Evolutionary conservation across 2,888 invertebrate species (phyloP).

Genomic region (Pteria penguin): DNA sequence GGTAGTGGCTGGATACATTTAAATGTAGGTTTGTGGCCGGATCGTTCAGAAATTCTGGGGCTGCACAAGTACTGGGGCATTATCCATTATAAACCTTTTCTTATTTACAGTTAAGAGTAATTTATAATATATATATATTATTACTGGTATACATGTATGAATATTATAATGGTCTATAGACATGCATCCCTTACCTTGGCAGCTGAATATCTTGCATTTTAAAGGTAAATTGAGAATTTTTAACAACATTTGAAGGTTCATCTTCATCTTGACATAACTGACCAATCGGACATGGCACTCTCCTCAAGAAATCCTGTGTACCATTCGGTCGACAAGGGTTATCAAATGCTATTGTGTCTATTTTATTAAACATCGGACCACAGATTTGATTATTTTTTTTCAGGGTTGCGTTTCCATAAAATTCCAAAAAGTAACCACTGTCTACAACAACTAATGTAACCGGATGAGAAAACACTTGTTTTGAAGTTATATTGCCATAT

Average conservation of each 20-base stretch:
- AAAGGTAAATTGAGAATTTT: conserved; percentile 95
- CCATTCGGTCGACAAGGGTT: conserved; percentile 89
- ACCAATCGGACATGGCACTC: conserved; percentile 90
- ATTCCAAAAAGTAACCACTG: conserved; percentile 92
- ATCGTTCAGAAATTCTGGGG: too few relatives aligned
- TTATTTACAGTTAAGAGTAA: too few relatives aligned
- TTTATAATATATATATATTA: too few relatives aligned
- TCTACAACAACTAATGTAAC: conserved; percentile 94
- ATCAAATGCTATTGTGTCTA: conserved; percentile 92
- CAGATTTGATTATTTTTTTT: conserved; percentile 84
- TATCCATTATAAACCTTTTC: too few relatives aligned
- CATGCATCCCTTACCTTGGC: conserved; percentile 87
- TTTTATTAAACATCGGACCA: conserved; percentile 90
- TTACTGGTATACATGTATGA: too few relatives aligned
- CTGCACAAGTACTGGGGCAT: too few relatives aligned
- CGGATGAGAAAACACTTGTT: conserved; percentile 77
- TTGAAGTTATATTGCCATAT: conserved; percentile 95
- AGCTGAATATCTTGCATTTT: conserved; percentile 92
- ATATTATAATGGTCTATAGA: too few relatives aligned
- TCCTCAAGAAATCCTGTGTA: conserved; percentile 88
- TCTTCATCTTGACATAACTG: conserved; percentile 91
- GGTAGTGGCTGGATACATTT: too few relatives aligned
- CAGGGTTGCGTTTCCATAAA: conserved; percentile 89
- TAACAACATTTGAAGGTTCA: conserved; percentile 89
- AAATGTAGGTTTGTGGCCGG: too few relatives aligned